These are phyloP conservation scores for Dinocampus coccinellae DNA, from an alignment of 2,888 invertebrate species.

Conservation along the genomic window DNA sequence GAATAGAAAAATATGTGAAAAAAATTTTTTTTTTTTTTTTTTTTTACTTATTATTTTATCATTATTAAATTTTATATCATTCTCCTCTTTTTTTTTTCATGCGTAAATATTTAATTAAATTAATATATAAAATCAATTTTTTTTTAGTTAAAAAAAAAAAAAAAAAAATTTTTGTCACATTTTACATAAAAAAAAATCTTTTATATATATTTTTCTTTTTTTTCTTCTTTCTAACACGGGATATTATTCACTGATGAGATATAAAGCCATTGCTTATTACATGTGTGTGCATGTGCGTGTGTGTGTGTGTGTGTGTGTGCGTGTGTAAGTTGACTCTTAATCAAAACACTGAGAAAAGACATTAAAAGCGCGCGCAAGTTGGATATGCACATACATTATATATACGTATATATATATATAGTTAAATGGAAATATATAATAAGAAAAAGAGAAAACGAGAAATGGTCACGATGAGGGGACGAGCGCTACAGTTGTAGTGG, in stretches of 20 bases:
- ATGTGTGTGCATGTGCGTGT: neutral
- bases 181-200: neutral
- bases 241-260: no score
- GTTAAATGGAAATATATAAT: neutral
- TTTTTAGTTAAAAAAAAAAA: no score
- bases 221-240: no score
- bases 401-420: neutral
- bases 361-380: conserved; percentile 61
- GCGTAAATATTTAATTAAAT: no score
- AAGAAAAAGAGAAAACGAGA: neutral
- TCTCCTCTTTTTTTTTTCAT: no score
- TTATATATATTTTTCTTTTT: no score
- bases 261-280: conserved; percentile 11
- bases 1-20: neutral
- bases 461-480: neutral
- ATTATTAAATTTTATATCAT: neutral
- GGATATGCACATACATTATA: neutral
- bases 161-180: no score
- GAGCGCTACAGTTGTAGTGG: conserved; percentile 24
- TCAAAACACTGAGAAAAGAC: conserved; percentile 67
- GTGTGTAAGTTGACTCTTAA: conserved; percentile 60
- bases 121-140: no score
- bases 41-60: no score
- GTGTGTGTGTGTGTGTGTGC: conserved; percentile 37
- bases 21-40: neutral